Base-by-base conservation (phyloP, 2,797 vertebrate species). In the Pseudopleuronectes americanus region DNA sequence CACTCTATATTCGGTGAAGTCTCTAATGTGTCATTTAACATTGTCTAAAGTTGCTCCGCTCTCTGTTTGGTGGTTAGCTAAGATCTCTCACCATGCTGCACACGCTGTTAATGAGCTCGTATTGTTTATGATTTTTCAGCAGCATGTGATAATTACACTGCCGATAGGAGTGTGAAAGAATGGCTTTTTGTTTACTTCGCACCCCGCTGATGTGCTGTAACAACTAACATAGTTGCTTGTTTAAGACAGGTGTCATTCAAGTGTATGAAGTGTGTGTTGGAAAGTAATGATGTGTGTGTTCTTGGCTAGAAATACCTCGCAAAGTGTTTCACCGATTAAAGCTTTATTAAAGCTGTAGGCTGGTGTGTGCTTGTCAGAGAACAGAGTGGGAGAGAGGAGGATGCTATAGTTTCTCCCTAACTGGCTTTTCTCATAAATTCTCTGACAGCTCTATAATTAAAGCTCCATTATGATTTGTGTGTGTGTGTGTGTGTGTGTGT, bases 81-180 rank as follows among this genome's bases (percentile, higher is more conserved):
- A 73, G 76, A 84, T 90, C 77, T 80, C 84, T 85, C 85, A 79
- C 80, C 57, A 2, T 78, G 84, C 90, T 85, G 74, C 83, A 87
- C 93, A 86, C 64, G 38, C 81, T 0, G 80, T 90, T 95, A 93
- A 94, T 89, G 82, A 92, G 90, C 81, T 77, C 54, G 65, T 86
- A 84, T 90, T 92, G 92, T 94, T 93, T 93, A 91, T 90, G 86
- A 84, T 85, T 86, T 91, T 88, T 78, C 84, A 81, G 82, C 76
- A 79, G 82, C 81, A 83, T 86, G 92, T 89, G 90, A 93, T 92
- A 93, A 93, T 92, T 89, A 90, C 90, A 85, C 81, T 81, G 87
- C 80, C 53, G 90, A 87, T 80, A 84, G 71, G 71, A 86, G 92
- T 80, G 89, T 85, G 79, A 91, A 87, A 84, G 75, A 84, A 82